Evolutionary conservation across 2,888 invertebrate genomes (phyloP).

Genomic region (Dysmachus trigonus): DNA sequence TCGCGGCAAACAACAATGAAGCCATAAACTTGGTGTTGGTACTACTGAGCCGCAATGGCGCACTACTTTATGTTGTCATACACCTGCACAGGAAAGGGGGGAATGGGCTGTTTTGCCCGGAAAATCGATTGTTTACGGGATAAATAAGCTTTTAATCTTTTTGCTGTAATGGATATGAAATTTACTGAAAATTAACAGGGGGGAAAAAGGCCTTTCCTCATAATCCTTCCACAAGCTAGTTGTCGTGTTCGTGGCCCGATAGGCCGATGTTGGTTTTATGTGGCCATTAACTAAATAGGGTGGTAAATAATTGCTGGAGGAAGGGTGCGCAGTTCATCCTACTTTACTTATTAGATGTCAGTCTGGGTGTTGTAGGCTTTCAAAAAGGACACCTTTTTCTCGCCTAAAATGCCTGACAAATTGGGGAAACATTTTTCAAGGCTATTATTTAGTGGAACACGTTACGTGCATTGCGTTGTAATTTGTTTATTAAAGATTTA

Average conservation of each 20-base stretch:
- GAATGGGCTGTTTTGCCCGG: neutral
- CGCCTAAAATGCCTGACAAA: neutral
- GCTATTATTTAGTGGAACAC: neutral
- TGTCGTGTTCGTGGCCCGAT: neutral
- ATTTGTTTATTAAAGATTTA: no score
- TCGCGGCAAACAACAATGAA: neutral
- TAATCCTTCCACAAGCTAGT: neutral
- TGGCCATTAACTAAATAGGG: conserved; percentile 13
- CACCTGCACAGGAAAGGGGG: neutral
- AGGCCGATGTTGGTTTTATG: neutral
- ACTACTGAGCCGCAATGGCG: neutral
- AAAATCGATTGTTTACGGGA: conserved; percentile 9
- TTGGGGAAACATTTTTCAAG: neutral
- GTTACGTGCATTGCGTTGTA: neutral
- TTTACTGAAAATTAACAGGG: neutral
- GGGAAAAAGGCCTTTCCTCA: neutral
- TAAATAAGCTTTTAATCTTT: conserved; percentile 21
- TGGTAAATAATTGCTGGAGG: neutral
- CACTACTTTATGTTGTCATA: neutral
- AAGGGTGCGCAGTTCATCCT: neutral
- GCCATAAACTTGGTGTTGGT: neutral
- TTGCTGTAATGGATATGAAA: conserved; percentile 5
- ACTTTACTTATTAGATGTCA: neutral
- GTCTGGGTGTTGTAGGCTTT: neutral
- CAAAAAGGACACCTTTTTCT: neutral